Evolutionary conservation across 2,113 vertebrate species (phyloP).

Genomic region (Tringa solitaria): DNA sequence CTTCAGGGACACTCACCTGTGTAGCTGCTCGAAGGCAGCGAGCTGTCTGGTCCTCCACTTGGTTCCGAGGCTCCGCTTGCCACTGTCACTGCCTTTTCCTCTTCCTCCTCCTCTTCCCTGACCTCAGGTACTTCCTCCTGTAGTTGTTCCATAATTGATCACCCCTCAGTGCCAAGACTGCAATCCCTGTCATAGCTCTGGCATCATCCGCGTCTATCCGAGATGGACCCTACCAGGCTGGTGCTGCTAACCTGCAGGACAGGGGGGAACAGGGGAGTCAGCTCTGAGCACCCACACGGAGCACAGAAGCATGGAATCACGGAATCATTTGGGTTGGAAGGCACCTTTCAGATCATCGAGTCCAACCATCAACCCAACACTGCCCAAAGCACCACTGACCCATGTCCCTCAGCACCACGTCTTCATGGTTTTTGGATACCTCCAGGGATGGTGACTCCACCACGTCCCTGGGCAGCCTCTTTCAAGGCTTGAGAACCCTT

Average conservation of each 20-base stretch:
- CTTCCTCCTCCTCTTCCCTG: slow-evolving; percentile 80
- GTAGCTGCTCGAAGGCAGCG: slow-evolving; percentile 74
- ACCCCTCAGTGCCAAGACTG: slow-evolving; percentile 77
- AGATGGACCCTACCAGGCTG: slow-evolving; percentile 71
- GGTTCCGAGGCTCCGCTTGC: slow-evolving; percentile 59
- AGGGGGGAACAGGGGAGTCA: not conserved
- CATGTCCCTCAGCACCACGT: not conserved
- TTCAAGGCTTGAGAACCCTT: not conserved
- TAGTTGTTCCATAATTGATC: slow-evolving; percentile 80
- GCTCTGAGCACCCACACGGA: not conserved
- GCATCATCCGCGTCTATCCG: slow-evolving; percentile 75
- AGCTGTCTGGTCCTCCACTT: slow-evolving; percentile 72
- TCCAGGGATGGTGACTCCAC: not conserved
- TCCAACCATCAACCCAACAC: not conserved
- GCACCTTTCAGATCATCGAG: not conserved
- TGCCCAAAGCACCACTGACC: not conserved
- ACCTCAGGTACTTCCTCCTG: slow-evolving; percentile 79
- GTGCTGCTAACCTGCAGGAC: slow-evolving; percentile 61
- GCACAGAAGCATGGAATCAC: not conserved
- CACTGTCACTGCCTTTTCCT: slow-evolving; percentile 72
- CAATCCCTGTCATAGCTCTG: slow-evolving; percentile 82
- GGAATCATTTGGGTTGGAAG: not conserved
- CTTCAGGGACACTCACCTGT: slow-evolving; percentile 59
- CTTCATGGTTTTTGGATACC: not conserved
- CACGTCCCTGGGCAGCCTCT: not conserved